phyloP scores from a whole-genome alignment of 2,113 vertebrate species.

The Gallinago media region DNA sequence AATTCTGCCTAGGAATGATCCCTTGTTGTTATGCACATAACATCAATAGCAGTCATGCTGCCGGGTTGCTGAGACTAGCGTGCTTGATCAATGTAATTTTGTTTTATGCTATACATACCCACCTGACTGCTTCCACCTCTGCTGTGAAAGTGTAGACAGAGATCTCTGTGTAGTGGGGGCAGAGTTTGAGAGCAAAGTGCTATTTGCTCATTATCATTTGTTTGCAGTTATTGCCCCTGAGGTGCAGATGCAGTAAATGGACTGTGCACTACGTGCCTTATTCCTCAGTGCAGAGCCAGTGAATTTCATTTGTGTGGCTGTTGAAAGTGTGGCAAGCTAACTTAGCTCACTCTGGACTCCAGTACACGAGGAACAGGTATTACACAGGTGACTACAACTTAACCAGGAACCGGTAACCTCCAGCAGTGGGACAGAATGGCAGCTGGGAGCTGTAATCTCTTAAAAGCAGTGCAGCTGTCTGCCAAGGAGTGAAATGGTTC shows the following conservation, averaged over 20 bases:
- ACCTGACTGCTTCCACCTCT: not conserved
- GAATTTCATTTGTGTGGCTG: not conserved
- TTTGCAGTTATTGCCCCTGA: not conserved
- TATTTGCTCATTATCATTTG: not conserved
- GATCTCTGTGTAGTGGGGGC: not conserved
- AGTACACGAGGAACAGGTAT: not conserved
- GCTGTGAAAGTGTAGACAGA: not conserved
- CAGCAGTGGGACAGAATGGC: not conserved
- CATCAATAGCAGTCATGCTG: not conserved
- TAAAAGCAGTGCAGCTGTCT: not conserved
- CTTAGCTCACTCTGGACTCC: not conserved
- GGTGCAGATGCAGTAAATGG: not conserved
- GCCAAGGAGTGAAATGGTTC: not conserved
- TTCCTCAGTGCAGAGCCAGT: not conserved
- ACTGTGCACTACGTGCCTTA: not conserved
- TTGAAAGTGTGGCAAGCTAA: not conserved
- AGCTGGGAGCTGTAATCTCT: conserved; percentile 14
- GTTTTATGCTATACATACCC: not conserved
- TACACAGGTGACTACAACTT: not conserved
- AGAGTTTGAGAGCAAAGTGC: not conserved
- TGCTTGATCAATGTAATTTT: accelerated
- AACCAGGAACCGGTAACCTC: not conserved
- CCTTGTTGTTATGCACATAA: not conserved
- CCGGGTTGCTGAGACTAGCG: not conserved
- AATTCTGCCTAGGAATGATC: not conserved